These are phyloP conservation scores for Microcebus ravelobensis DNA, from an alignment of 2,113 vertebrate genomes.

Conservation along the genomic window DNA sequence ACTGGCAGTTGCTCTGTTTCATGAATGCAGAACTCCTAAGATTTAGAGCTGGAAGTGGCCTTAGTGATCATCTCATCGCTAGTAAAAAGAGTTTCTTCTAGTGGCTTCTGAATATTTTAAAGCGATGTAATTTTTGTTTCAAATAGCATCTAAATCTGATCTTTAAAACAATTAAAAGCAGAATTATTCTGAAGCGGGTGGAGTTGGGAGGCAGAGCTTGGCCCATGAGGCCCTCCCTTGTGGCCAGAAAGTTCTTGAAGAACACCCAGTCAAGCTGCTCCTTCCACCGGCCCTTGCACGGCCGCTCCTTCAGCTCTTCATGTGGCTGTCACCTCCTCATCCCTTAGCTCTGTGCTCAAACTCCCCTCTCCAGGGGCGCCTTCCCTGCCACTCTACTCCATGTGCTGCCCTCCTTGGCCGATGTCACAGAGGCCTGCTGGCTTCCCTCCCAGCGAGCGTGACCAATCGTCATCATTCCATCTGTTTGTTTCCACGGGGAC, in stretches of 20 bases:
- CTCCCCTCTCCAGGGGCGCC: background rate
- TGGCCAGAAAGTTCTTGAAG: background rate
- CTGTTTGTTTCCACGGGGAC: background rate
- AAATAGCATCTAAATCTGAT: background rate
- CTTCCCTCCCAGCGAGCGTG: background rate
- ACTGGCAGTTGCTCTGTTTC: background rate
- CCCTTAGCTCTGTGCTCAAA: background rate
- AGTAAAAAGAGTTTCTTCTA: background rate
- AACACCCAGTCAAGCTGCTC: background rate
- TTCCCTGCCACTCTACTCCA: background rate
- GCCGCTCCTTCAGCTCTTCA: background rate
- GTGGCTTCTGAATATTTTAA: background rate
- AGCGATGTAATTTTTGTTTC: background rate
- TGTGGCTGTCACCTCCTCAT: background rate
- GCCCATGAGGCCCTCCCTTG: background rate
- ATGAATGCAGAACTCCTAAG: background rate
- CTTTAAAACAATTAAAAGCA: background rate
- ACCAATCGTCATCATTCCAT: background rate
- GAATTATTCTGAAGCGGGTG: background rate
- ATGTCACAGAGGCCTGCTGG: background rate
- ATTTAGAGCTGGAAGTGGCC: background rate
- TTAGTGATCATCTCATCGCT: background rate
- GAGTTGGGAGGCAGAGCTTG: background rate
- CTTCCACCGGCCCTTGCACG: background rate
- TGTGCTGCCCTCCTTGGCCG: background rate